These are phyloP conservation scores for Glareola pratincola DNA, from an alignment of 2,113 vertebrate genomes.

Conservation along the genomic window DNA sequence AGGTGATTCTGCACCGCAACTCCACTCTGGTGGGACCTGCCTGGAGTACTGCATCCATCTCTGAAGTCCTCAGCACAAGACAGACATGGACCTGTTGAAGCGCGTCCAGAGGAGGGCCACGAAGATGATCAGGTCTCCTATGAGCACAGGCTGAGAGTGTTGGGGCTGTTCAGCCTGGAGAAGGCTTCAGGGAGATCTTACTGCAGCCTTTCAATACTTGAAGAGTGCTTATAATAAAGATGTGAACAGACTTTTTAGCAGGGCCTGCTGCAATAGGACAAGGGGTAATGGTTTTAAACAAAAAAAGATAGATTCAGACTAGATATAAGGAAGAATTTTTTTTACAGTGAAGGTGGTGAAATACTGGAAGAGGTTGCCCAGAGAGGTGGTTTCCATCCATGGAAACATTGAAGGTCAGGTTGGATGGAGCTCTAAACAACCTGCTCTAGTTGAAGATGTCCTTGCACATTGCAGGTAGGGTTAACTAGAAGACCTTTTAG, in stretches of 20 bases:
- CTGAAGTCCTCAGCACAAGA: neutral
- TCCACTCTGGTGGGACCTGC: neutral
- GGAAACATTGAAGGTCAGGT: neutral
- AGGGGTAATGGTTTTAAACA: neutral
- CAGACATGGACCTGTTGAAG: neutral
- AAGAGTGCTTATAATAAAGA: neutral
- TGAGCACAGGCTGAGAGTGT: neutral
- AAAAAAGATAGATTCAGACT: neutral
- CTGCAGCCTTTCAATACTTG: neutral
- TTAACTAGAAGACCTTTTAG: neutral
- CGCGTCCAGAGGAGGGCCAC: neutral
- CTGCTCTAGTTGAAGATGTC: neutral
- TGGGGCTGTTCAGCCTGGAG: neutral
- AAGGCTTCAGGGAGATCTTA: neutral
- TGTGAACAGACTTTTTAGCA: neutral
- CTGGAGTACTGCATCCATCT: neutral
- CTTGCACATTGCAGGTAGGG: neutral
- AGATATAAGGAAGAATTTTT: neutral
- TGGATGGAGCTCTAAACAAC: neutral
- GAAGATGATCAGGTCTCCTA: neutral
- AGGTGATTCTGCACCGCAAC: neutral
- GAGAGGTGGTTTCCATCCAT: neutral
- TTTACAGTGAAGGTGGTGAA: neutral
- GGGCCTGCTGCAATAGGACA: accelerated
- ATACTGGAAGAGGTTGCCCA: neutral